Evolutionary conservation across 2,888 invertebrate genomes (phyloP), one percentile per base, ranked within the genome.

Genomic region (Ophioninae sp.): DNA sequence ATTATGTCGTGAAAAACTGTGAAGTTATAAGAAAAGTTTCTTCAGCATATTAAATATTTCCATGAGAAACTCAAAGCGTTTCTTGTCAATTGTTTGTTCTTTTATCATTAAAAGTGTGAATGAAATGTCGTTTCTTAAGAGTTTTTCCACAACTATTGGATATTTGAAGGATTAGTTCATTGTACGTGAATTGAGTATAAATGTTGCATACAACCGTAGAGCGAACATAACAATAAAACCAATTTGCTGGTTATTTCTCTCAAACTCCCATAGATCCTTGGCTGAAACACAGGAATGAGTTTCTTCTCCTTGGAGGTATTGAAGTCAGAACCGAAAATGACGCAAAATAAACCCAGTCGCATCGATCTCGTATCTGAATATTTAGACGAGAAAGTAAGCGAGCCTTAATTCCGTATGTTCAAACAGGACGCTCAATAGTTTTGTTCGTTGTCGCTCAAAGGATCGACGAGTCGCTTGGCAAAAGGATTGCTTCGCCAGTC

Each of bases 281-380:
- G 13, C 13, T 17, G 13, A 50, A 50, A 50, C 50, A 3, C 50
- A 50, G 17, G 50, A 50, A 50, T 50, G 50, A 50, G 17, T 17
- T 50, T 50, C 6, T 17, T 50, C 50, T 13, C 13, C 17, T 17
- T 13, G 50, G 17, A 50, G 17, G 50, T 50, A 50, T 50, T 10
- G 50, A 50, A 50, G 17, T 17, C 50, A 21, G 92, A 68, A 17
- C 5, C 0, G 76, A 67, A 39, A 39, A n/a, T 59, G 59, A 6
- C 21, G 62, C 30, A 94, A 78, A 91, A 89, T 30, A 95, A 95
- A 95, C 93, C 94, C 30, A 93, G 94, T 59, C 95, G 96, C 89
- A 91, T 95, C 83, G 94, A 95, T 89, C 89, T 95, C 73, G 91
- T 95, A 41, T 95, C 95, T 0, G 94, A 94, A 89, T 95, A 94